These are phyloP conservation scores for Microcebus tavaratra DNA, from an alignment of 2,113 vertebrate species.

Conservation along the genomic window DNA sequence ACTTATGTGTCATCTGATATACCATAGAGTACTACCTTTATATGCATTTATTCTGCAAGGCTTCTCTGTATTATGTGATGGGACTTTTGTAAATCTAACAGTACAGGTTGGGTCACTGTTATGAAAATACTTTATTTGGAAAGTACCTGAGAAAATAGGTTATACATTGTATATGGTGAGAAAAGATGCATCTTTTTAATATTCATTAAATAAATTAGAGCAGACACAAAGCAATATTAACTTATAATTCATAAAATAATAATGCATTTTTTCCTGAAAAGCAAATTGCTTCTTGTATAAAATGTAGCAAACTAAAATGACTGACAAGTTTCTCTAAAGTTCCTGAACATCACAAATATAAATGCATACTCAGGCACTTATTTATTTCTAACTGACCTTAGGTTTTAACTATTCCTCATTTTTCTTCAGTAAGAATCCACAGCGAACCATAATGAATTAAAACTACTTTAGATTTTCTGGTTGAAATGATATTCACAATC, in stretches of 20 bases:
- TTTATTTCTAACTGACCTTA: constrained; percentile 46
- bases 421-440: constrained; percentile 38
- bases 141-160: constrained; percentile 43
- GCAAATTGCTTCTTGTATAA: background rate
- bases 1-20: background rate
- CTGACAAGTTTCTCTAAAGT: constrained; percentile 40
- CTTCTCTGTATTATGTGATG: background rate
- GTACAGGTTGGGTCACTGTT: background rate
- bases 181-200: background rate
- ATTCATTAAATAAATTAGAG: constrained; percentile 8
- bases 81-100: constrained; percentile 28
- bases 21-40: background rate
- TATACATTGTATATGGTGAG: background rate
- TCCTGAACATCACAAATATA: background rate
- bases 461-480: constrained; percentile 18
- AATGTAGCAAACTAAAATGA: constrained; percentile 48
- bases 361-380: constrained; percentile 21
- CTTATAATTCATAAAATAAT: constrained; percentile 41
- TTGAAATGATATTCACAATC: constrained; percentile 51
- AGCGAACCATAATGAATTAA: constrained; percentile 53
- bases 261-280: constrained; percentile 11
- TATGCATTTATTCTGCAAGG: constrained; percentile 48
- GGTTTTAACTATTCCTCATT: constrained; percentile 46
- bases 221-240: constrained; percentile 33
- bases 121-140: constrained; percentile 21